Evolutionary conservation across 2,888 invertebrate species (phyloP), one percentile per base, ranked within the genome.

Genomic region (Caenorhabditis angaria): DNA sequence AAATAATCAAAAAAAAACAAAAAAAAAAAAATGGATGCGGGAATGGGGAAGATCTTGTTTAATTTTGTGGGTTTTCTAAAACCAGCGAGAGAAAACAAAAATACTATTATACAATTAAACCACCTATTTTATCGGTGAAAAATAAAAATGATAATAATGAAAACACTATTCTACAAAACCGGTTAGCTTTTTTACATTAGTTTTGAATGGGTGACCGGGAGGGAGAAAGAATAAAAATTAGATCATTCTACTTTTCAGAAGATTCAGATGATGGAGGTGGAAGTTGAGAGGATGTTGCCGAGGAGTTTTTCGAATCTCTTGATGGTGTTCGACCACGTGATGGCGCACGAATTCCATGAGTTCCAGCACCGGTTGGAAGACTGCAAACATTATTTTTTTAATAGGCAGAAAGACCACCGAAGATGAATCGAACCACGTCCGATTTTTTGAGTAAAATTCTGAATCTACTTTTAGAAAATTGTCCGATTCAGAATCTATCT

Each of bases 331-430:
- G 66, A 22, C 62, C 66, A 53, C 64, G 67, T 4, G 72, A 72
- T 32, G 67, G 67, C 25, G 72, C 72, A 56, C 72, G 67, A n/a
- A 72, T 64, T 51, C 72, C 72, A 53, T 72, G 67, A 41, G 64
- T 58, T 29, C 72, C 72, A 53, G 64, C 72, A 10, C 61, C 35
- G 5, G 67, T 61, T 50, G 72, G 66, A 28, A 70, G 29, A 28
- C 66, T 70, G 55, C 0, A 59, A 59, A 50, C 18, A 55, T 10
- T 32, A 8, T 8, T 18, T 14, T 6, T 29, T 29, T 55, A 55
- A 4, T 32, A 55, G 8, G n/a, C n/a, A n/a, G n/a, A n/a, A n/a
- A n/a, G n/a, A n/a, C n/a, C n/a, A n/a, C n/a, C n/a, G n/a, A n/a
- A n/a, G n/a, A n/a, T n/a, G n/a, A n/a, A n/a, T n/a, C n/a, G n/a